Evolutionary conservation across 2,797 vertebrate species (phyloP).

Genomic region (Phalanger gymnotis): DNA sequence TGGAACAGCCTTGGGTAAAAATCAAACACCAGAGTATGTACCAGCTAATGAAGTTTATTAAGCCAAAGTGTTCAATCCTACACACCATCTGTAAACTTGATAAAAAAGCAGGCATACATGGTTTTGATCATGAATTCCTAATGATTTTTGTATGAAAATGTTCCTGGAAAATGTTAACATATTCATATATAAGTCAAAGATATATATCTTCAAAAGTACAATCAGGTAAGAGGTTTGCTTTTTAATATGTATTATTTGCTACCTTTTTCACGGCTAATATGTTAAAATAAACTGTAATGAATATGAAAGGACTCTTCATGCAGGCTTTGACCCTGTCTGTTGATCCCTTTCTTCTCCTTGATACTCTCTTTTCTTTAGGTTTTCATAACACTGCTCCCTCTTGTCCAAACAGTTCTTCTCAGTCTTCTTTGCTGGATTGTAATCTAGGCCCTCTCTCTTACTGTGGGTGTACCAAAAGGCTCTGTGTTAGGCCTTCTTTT

Average conservation of each 20-base stretch:
- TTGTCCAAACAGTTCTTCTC: background rate
- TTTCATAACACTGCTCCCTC: background rate
- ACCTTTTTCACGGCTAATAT: background rate
- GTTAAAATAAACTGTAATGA: background rate
- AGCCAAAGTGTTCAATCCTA: constrained; percentile 3
- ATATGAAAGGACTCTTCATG: background rate
- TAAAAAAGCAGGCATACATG: constrained; percentile 16
- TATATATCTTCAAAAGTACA: background rate
- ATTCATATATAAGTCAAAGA: background rate
- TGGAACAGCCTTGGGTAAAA: background rate
- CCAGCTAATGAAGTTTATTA: background rate
- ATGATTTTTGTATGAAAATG: background rate
- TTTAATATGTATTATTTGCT: background rate
- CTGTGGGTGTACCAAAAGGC: background rate
- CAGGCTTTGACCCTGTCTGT: background rate
- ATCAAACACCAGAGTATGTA: background rate
- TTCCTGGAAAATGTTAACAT: background rate
- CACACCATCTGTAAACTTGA: background rate
- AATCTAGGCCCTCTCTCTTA: background rate
- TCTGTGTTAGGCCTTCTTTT: background rate
- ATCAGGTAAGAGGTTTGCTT: background rate
- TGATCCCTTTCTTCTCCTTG: background rate
- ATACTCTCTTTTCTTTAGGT: background rate
- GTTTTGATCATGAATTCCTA: constrained; percentile 17
- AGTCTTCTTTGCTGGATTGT: background rate